A percentile compares a stretch with the other conserved stretches of the same genome.
phyloP scores from a whole-genome alignment of 2,797 vertebrate species.

The Linurgus olivaceus region DNA sequence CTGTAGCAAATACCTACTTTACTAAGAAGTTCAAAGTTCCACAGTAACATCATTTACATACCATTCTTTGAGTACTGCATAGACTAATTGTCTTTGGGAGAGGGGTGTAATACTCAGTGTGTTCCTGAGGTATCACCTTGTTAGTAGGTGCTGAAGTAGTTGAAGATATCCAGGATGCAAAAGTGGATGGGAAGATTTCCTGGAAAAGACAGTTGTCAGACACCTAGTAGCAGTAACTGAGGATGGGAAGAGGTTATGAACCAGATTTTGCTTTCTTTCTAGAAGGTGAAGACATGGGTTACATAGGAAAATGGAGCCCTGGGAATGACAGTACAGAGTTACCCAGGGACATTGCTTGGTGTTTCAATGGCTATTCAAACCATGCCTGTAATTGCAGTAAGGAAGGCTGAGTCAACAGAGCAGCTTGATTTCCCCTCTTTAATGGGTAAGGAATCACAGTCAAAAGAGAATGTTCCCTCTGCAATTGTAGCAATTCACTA shows the following conservation, averaged over 20 bases:
- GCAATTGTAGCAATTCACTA: not conserved
- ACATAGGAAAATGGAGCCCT: not conserved
- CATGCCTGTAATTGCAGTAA: not conserved
- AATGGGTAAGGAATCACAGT: not conserved
- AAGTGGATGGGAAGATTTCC: not conserved
- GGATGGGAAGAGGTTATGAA: not conserved
- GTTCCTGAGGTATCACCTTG: not conserved
- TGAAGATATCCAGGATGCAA: not conserved
- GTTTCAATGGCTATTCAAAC: not conserved
- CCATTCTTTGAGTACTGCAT: constrained; percentile 4
- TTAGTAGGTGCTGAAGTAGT: not conserved
- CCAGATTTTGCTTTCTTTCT: not conserved
- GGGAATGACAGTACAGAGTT: not conserved
- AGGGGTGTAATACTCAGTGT: not conserved
- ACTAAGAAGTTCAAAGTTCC: not conserved
- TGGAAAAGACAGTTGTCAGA: not conserved
- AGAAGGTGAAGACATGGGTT: not conserved
- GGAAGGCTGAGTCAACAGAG: not conserved
- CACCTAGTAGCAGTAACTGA: not conserved
- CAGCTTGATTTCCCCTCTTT: not conserved
- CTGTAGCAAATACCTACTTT: constrained; percentile 19
- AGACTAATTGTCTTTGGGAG: not conserved
- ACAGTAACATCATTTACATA: constrained; percentile 2
- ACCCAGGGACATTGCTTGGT: not conserved
- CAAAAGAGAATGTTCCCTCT: not conserved